Conservation (phyloP, 2,797 vertebrate genomes). For the Lithobates pipiens region DNA sequence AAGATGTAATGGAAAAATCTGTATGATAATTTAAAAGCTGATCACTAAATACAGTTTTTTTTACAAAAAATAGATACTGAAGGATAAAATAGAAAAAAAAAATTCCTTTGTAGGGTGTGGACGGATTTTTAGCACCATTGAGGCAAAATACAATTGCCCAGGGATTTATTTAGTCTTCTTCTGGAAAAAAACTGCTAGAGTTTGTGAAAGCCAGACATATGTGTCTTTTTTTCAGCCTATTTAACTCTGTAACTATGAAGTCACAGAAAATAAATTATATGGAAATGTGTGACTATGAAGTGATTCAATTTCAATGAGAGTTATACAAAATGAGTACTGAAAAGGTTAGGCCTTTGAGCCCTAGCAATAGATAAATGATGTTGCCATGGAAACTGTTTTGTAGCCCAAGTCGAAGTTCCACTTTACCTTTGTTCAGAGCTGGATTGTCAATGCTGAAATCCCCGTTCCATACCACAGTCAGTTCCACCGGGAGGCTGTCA, state of each 20-base stretch:
- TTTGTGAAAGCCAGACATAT: not conserved
- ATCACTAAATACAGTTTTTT: not conserved
- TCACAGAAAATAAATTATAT: slow-evolving; percentile 32
- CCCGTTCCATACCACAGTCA: slow-evolving; percentile 97
- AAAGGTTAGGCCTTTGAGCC: slow-evolving; percentile 47
- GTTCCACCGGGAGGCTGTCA: slow-evolving; percentile 93
- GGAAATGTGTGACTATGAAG: slow-evolving; percentile 24
- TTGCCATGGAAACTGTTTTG: slow-evolving; percentile 87
- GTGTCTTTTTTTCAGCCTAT: not conserved
- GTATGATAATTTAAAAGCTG: not conserved
- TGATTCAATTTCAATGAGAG: slow-evolving; percentile 28
- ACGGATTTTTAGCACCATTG: not conserved
- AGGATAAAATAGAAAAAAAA: not conserved
- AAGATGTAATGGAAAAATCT: not conserved
- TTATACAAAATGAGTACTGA: slow-evolving; percentile 23
- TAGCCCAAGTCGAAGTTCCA: slow-evolving; percentile 76
- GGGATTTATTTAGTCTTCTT: too few relatives aligned
- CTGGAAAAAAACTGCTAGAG: not conserved
- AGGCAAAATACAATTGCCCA: not conserved
- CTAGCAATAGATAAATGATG: slow-evolving; percentile 66
- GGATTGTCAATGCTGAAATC: slow-evolving; percentile 99
- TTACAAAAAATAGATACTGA: not conserved
- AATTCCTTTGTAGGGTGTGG: not conserved
- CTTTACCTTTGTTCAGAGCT: slow-evolving; percentile 93
- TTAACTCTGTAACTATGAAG: not conserved